These are phyloP conservation scores for Platycheirus rosarum DNA, from an alignment of 2,888 invertebrate genomes.

Conservation along the genomic window DNA sequence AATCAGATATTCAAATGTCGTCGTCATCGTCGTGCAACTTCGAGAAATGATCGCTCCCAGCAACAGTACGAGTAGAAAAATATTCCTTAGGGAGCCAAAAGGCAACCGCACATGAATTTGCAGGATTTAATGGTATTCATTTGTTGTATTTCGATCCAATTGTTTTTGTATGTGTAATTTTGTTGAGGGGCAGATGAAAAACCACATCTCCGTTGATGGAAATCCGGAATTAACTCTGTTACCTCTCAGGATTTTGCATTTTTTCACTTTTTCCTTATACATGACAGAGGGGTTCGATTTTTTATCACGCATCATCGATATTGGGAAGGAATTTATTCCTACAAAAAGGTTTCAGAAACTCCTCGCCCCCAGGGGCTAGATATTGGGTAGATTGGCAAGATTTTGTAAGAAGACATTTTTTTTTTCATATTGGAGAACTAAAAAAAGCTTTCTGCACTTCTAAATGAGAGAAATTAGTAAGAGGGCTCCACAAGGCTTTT, in stretches of 20 bases:
- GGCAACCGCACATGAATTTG: conserved; percentile 46
- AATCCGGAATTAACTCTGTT: conserved; percentile 50
- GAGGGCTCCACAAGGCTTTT: too few species aligned
- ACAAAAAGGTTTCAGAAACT: too few species aligned
- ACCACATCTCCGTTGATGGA: conserved; percentile 18
- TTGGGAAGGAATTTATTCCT: conserved; percentile 38
- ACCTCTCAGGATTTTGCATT: conserved; percentile 25
- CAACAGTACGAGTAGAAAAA: conserved; percentile 17
- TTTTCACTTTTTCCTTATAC: background rate
- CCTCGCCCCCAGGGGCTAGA: too few species aligned
- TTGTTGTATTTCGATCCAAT: conserved; percentile 60
- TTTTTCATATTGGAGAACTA: too few species aligned
- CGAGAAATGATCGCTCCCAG: conserved; percentile 32
- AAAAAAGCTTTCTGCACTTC: too few species aligned
- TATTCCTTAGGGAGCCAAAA: conserved; percentile 19
- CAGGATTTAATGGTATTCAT: conserved; percentile 45
- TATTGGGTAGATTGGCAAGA: too few species aligned
- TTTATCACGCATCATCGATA: conserved; percentile 26
- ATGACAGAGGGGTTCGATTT: background rate
- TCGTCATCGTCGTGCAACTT: conserved; percentile 60
- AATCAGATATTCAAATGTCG: conserved; percentile 68
- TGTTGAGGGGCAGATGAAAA: background rate
- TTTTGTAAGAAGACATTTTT: too few species aligned
- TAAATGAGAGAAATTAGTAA: too few species aligned
- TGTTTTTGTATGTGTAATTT: conserved; percentile 23